Base-by-base conservation (phyloP, 2,113 vertebrate species). In the Nannobrachium achirus region DNA sequence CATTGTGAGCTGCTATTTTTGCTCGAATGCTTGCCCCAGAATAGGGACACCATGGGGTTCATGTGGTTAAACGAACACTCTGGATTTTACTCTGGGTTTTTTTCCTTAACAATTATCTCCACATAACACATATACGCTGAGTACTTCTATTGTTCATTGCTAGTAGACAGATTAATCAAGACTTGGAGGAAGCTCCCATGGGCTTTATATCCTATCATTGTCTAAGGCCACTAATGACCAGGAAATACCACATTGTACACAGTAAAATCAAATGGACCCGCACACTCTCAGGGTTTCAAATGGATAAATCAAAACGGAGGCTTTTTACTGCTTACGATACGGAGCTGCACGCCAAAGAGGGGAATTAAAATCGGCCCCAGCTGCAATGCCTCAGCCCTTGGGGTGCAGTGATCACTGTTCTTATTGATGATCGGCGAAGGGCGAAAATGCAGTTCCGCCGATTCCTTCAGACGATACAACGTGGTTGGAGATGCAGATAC, bases 181-280 rank as follows among this genome's bases (percentile, higher is more conserved):
- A 19, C 16, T 49, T 55, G 45, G 25, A 33, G 60, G 60, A 62
- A 6, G 11, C 16, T 13, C 51, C n/a, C 45, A 19, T n/a, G 59
- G 45, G 50, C 41, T 61, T 56, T 49, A 50, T 60, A 41, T 4
- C 15, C 39, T 66, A 39, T 73, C 55, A 51, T 39, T 59, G 55
- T 52, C 14, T 53, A 44, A 41, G 60, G 45, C 18, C 62, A 38
- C 45, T 72, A 58, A 52, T 44, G 50, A 33, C 18, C 10, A 50
- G 48, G n/a, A 13, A 61, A 15, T 20, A 16, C 10, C 25, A 33
- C 25, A 33, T 33, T 33, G 25, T 33, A 33, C 25, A 33, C 25
- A 33, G 25, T 33, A 3, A 33, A 33, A 33, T 5, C 25, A 33
- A 33, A 0, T 33, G 25, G 1, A 33, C 25, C 25, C 25, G 25